Conservation (phyloP, 2,113 vertebrate species). For the Odocoileus virginianus region DNA sequence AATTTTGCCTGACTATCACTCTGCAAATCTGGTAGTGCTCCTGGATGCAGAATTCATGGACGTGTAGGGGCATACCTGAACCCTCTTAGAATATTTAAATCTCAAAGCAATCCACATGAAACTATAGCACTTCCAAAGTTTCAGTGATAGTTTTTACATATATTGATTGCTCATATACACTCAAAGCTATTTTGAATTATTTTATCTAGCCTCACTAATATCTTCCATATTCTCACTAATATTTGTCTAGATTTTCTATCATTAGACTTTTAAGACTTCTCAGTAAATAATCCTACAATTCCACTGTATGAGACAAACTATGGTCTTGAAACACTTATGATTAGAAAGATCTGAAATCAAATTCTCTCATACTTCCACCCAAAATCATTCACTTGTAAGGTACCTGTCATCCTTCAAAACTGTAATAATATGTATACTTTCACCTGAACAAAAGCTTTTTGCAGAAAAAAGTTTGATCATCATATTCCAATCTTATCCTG, state of each 20-base stretch:
- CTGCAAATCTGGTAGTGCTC: background rate
- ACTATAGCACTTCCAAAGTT: background rate
- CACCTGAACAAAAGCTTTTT: background rate
- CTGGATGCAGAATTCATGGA: background rate
- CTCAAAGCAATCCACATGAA: background rate
- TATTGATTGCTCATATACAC: background rate
- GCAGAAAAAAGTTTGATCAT: background rate
- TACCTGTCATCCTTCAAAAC: background rate
- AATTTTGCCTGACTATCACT: background rate
- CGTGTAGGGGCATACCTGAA: background rate
- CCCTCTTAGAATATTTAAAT: background rate
- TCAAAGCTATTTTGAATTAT: background rate
- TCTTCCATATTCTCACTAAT: background rate
- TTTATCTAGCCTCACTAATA: background rate
- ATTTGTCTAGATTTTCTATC: background rate
- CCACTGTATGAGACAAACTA: background rate
- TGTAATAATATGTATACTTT: background rate
- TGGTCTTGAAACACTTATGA: background rate
- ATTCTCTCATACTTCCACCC: background rate
- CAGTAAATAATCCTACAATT: background rate
- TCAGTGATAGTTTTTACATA: background rate
- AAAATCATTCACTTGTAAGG: background rate
- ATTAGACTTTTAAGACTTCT: background rate
- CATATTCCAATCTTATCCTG: background rate
- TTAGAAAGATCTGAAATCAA: background rate